Evolutionary conservation across 1,140 invertebrate species (phyloP).

Genomic region (Stegodyphus mimosarum): DNA sequence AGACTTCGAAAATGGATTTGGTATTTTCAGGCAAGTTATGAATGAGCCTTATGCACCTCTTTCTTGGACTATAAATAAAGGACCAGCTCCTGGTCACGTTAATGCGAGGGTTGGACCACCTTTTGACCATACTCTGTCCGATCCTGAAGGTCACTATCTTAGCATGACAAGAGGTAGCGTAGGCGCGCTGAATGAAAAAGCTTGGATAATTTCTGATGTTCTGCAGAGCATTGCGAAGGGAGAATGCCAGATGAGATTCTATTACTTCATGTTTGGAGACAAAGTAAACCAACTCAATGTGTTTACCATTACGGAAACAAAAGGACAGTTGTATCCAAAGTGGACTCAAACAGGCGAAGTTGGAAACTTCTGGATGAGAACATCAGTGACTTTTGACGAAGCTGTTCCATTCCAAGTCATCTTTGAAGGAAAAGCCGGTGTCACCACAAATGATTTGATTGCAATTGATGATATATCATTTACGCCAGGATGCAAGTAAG

Average conservation of each 20-base stretch:
- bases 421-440: constrained; percentile 56
- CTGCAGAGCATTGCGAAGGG: constrained; percentile 15
- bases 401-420: constrained; percentile 57
- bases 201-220: constrained; percentile 57
- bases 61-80: constrained; percentile 42
- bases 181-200: constrained; percentile 27
- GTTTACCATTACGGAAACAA: constrained; percentile 58
- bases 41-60: constrained; percentile 2
- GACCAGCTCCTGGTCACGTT: not conserved
- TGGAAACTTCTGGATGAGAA: constrained; percentile 59
- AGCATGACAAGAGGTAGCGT: not conserved
- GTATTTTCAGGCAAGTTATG: constrained; percentile 11
- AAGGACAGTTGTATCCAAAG: not conserved
- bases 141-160: constrained; percentile 53
- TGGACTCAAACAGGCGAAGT: constrained; percentile 25
- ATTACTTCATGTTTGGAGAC: constrained; percentile 68
- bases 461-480: constrained; percentile 64
- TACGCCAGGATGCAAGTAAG: constrained; percentile 59
- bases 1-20: constrained; percentile 52
- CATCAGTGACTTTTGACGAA: constrained; percentile 16
- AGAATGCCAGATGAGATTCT: constrained; percentile 63
- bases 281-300: constrained; percentile 65
- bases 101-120: constrained; percentile 44
- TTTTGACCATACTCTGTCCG: constrained; percentile 61
- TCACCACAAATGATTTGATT: constrained; percentile 38